Conservation (phyloP, 2,113 vertebrate genomes). For the Eidolon helvum region DNA sequence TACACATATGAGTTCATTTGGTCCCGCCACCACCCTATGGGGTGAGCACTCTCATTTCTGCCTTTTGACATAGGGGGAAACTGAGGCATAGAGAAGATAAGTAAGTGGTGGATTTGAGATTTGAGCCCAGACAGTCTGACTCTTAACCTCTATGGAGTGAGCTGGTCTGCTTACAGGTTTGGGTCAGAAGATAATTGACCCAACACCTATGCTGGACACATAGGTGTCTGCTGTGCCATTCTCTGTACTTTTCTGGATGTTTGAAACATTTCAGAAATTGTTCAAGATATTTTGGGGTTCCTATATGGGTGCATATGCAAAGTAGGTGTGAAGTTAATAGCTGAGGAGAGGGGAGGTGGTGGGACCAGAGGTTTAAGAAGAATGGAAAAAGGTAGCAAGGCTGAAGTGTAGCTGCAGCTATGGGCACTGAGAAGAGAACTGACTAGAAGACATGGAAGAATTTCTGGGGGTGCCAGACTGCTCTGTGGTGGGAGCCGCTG, state of each 20-base stretch:
- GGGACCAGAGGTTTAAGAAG: neutral
- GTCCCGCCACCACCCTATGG: neutral
- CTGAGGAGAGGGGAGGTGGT: neutral
- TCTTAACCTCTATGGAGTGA: neutral
- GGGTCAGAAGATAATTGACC: neutral
- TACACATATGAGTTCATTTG: neutral
- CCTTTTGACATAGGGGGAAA: neutral
- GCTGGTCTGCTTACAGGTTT: neutral
- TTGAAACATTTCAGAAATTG: neutral
- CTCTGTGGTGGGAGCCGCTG: neutral
- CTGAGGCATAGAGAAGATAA: neutral
- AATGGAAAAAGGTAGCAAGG: neutral
- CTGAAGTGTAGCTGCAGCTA: neutral
- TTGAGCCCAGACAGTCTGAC: neutral
- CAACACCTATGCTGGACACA: neutral
- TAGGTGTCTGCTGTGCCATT: neutral
- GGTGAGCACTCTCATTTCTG: neutral
- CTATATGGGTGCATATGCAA: too few species aligned
- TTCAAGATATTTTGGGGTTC: neutral
- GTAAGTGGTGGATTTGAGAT: neutral
- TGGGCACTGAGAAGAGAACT: neutral
- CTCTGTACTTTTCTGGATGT: neutral
- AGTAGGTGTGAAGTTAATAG: neutral
- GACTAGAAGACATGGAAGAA: too few species aligned
- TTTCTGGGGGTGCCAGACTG: too few species aligned